A percentile compares a stretch with the other conserved stretches of the same genome.
Evolutionary conservation across 2,797 vertebrate species (phyloP).

Genomic region (Cuculus canorus): DNA sequence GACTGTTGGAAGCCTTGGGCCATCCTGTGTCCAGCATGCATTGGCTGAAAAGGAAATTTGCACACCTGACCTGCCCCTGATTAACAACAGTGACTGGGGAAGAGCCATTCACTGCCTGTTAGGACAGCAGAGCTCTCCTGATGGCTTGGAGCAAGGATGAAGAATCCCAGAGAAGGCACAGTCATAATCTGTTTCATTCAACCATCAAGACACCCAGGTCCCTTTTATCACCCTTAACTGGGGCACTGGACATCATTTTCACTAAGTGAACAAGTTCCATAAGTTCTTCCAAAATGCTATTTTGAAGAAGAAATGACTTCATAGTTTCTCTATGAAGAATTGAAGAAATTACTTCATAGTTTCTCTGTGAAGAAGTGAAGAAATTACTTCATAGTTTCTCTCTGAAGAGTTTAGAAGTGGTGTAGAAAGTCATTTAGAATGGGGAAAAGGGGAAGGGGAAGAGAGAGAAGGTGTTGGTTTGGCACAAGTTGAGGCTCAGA

Average conservation of each 20-base stretch:
- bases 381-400: neutral
- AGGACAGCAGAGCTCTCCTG: neutral
- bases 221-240: neutral
- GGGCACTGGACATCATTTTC: neutral
- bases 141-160: neutral
- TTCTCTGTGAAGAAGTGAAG: neutral
- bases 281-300: neutral
- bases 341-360: too few relatives aligned
- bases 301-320: neutral
- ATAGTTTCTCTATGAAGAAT: too few relatives aligned
- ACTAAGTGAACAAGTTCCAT: neutral
- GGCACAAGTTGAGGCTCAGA: neutral
- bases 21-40: neutral
- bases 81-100: neutral
- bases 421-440: neutral
- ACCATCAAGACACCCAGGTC: neutral
- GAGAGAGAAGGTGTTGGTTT: neutral
- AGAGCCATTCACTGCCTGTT: neutral
- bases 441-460: too few relatives aligned
- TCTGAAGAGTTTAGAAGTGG: neutral
- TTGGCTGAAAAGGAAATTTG: neutral
- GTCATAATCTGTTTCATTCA: neutral
- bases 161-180: neutral
- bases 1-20: neutral
- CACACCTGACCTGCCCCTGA: neutral